Base-by-base conservation (phyloP, 2,797 vertebrate genomes). In the Neostethus bicornis region DNA sequence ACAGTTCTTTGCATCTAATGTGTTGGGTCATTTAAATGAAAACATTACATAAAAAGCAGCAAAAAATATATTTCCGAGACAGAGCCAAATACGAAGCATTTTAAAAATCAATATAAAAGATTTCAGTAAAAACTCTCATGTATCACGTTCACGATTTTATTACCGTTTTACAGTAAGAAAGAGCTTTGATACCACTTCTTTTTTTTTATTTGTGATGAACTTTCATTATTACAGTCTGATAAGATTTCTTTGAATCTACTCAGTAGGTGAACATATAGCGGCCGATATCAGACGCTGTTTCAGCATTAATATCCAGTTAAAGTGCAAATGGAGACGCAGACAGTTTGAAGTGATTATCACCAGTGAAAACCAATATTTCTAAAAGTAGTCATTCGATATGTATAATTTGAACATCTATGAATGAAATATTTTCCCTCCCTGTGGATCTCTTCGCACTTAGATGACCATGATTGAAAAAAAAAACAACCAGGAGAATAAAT, bases 101-200 rank as follows among this genome's bases (percentile, higher is more conserved):
- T 80, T 77, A 78, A 84, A 80, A 89, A 91, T 86, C 86, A 73
- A 90, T 93, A 82, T 59, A 83, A 81, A 87, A 90, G 88, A 90
- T 85, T 78, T 78, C 73, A 75, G 70, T 78, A 66, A 64, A 32
- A 73, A 88, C 50, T 70, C 66, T 77, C 71, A 67, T 74, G 72
- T 77, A 66, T 83, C 81, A 77, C 39, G 81, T 73, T 47, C 16
- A 32, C 53, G 75, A 52, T 85, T 86, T 88, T 80, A 85, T 89
- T 86, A 76, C 73, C 73, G 57, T 79, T 81, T 80, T 83, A 86
- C 75, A 66, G 77, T 82, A 83, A 85, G 68, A 62, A 70, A 73
- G 78, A 81, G 77, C 77, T 81, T 66, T 86, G 72, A 86, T 84
- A 73, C 61, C 4, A 61, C 50, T 70, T 77, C 47, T 61, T 53